Evolutionary conservation across 2,888 invertebrate genomes (phyloP), one percentile per base, ranked within the genome.

Genomic region (Aleiodes alternator): DNA sequence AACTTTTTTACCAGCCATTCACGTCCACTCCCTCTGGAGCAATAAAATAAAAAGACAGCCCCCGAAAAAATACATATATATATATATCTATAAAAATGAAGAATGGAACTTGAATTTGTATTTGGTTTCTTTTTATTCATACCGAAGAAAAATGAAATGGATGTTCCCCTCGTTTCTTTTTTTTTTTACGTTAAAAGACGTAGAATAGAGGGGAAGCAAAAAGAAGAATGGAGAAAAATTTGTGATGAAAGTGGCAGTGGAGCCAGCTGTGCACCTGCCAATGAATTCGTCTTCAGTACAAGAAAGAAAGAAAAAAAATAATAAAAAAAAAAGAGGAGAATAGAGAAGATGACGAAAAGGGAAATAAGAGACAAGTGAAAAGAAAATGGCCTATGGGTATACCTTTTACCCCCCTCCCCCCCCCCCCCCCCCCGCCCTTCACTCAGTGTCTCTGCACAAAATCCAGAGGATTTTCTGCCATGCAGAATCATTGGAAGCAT

Each of bases 231-330:
- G 66, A 31, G 68, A 31, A 69, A 68, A 72, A 29, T 50, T 72
- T 51, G 34, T 50, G 68, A 59, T 51, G 57, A 31, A 38, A 66
- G 68, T 68, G 51, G 68, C 51, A 29, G 51, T 68, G 51, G 59
- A 57, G 69, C 75, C 75, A 75, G 75, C 75, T 75, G 75, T 34
- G 59, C 75, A 76, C 76, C 76, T 79, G 76, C 75, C 77, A 76
- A 78, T 77, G 78, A 79, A 80, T 79, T 78, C 75, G 74, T 76
- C 76, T 77, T 73, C 51, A 61, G 14, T 61, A 61, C 61, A 64
- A 64, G 48, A 48, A 48, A 16, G 64, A 23, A 43, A 48, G 23
- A 48, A 48, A 43, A 48, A 23, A 43, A 64, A 61, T 34, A 43
- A 43, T 6, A 23, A 7, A 48, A 43, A 48, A 43, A 43, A 64